Evolutionary conservation across 2,888 invertebrate species (phyloP).

Genomic region (Drosophila mimica): DNA sequence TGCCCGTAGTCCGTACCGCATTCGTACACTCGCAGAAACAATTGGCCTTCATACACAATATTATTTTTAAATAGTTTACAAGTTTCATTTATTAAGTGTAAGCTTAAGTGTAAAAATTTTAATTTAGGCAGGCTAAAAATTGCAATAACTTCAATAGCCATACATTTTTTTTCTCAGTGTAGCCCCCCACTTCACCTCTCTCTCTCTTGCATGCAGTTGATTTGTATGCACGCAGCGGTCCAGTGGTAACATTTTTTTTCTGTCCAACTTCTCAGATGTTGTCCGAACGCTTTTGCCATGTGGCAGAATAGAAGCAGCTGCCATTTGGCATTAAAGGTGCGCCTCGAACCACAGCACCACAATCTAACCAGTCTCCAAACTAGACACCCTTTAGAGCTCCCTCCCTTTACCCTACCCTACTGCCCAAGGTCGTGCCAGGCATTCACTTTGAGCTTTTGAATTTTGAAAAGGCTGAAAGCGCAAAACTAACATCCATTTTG

Average conservation of each 20-base stretch:
- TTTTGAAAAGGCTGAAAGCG: conserved; percentile 67
- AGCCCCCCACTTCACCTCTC: background rate
- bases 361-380: conserved; percentile 3
- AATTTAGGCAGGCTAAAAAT: no score
- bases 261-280: conserved; percentile 63
- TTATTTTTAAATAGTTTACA: background rate
- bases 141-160: background rate
- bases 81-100: background rate
- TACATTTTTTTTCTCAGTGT: background rate
- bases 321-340: conserved; percentile 56
- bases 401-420: background rate
- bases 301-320: conserved; percentile 61
- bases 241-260: conserved; percentile 21
- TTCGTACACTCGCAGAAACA: background rate
- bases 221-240: conserved; percentile 70
- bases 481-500: conserved; percentile 66
- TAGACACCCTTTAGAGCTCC: background rate
- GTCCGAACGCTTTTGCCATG: conserved; percentile 70
- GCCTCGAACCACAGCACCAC: conserved; percentile 34
- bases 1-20: conserved; percentile 46
- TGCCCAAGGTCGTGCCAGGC: conserved; percentile 68
- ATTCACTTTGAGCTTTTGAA: conserved; percentile 80
- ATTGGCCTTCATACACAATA: background rate
- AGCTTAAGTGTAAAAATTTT: no score
- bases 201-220: conserved; percentile 36